Evolutionary conservation across 2,797 vertebrate species (phyloP), one percentile per base, ranked within the genome.

Genomic region (Hemitrygon akajei): DNA sequence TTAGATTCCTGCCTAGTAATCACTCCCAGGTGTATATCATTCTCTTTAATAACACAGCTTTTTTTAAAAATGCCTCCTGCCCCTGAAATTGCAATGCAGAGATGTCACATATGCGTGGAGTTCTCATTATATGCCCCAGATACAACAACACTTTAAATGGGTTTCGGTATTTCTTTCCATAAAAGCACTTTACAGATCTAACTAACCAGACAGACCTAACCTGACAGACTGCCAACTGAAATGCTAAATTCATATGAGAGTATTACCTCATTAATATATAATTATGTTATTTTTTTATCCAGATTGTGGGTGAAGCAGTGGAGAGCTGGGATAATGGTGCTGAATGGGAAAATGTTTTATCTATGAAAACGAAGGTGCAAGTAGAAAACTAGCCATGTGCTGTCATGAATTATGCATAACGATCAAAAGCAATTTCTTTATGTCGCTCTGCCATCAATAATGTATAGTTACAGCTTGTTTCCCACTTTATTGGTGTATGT

Each of bases 331-430:
- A 30, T 20, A 16, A 63, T 89, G 60, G 34, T 37, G 22, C 37
- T 71, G 69, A 92, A 92, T 40, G 37, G 25, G 71, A 76, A n/a
- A 75, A 71, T 76, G 18, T 93, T 75, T 75, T 93, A 58, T 75
- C 91, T 30, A 76, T 58, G 91, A 76, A 89, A 93, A 93, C 93
- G 91, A 37, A 93, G 37, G 40, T 75, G 91, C 91, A 93, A 93
- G 91, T 75, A 75, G 71, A 75, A 71, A 93, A 93, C 75, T 93
- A 37, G 63, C 40, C 71, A 93, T 73, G 91, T 93, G 91, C 91
- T 66, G 63, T 34, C 91, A 94, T 95, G 94, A 95, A 96, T 95
- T 95, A 96, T 95, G 94, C 77, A 95, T 95, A 34, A 91, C 94
- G 94, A 94, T 94, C 94, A 94, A 93, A 94, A 80, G 93, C 69